Conservation (phyloP, 2,888 invertebrate genomes). For the Diarsia brunnea region DNA sequence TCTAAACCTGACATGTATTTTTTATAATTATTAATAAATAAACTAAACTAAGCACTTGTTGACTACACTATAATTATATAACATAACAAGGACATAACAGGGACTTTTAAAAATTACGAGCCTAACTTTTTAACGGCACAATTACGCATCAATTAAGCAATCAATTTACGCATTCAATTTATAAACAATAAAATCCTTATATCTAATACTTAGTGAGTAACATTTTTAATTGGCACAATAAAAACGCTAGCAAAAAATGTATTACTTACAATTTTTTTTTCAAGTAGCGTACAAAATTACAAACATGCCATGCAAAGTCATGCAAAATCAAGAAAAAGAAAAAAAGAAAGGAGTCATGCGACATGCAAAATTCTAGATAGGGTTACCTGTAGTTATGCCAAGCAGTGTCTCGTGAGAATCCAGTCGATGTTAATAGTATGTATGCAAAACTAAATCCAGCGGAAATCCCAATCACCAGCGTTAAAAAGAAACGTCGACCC, state of each 20-base stretch:
- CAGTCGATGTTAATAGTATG: conserved; percentile 91
- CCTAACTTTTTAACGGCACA: not conserved
- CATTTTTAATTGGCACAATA: not conserved
- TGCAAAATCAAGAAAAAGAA: conserved; percentile 37
- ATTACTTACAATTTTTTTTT: not conserved
- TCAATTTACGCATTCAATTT: not conserved
- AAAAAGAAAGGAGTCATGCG: conserved; percentile 57
- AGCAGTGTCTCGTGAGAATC: conserved; percentile 86
- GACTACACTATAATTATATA: no score
- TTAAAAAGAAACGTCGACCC: conserved; percentile 93
- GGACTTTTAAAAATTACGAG: not conserved
- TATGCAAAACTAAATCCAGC: conserved; percentile 95
- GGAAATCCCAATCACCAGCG: conserved; percentile 93
- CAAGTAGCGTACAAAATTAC: conserved; percentile 40
- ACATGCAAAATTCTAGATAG: conserved; percentile 73
- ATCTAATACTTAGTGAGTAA: not conserved
- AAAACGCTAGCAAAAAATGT: not conserved
- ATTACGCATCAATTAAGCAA: not conserved
- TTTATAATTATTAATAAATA: no score
- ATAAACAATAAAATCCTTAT: conserved; percentile 1
- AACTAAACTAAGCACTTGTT: no score
- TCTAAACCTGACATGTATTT: no score
- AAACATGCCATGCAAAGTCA: conserved; percentile 43
- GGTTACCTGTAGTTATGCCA: conserved; percentile 88
- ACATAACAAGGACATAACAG: no score